Conservation (phyloP, 2,113 vertebrate species). For the Himantopus leucocephalus region DNA sequence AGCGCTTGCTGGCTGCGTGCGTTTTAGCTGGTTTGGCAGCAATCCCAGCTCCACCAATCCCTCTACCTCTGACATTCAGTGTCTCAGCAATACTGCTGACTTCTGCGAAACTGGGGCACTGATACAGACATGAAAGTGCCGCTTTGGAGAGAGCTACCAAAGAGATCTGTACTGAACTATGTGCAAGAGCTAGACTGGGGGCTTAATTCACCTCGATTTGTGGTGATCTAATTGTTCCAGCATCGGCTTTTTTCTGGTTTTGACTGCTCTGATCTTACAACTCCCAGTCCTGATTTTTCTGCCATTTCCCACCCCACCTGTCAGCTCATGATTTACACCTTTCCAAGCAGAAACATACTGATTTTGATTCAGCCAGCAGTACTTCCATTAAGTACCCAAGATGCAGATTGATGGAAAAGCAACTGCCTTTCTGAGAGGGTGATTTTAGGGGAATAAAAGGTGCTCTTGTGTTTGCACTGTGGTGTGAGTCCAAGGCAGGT, state of each 20-base stretch:
- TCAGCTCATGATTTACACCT: neutral
- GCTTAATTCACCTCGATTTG: neutral
- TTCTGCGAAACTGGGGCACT: neutral
- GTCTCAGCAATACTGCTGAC: constrained; percentile 16
- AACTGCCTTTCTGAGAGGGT: neutral
- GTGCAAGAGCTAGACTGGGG: neutral
- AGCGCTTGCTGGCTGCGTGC: neutral
- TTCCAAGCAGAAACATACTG: neutral
- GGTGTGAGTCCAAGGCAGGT: neutral
- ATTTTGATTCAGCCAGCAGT: neutral
- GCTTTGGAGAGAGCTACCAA: neutral
- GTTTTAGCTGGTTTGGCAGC: neutral
- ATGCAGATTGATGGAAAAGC: neutral
- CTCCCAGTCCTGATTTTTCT: neutral
- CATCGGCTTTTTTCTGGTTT: neutral
- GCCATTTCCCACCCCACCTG: neutral
- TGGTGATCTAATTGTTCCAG: neutral
- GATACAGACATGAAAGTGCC: neutral
- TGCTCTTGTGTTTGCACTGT: neutral
- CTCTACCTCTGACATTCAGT: constrained; percentile 11
- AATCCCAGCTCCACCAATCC: neutral
- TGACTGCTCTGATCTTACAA: neutral
- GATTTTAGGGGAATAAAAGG: neutral
- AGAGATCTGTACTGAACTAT: neutral
- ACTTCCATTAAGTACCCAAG: neutral